Evolutionary conservation across 2,888 invertebrate species (phyloP).

Genomic region (Ornithoptera alexandrae): DNA sequence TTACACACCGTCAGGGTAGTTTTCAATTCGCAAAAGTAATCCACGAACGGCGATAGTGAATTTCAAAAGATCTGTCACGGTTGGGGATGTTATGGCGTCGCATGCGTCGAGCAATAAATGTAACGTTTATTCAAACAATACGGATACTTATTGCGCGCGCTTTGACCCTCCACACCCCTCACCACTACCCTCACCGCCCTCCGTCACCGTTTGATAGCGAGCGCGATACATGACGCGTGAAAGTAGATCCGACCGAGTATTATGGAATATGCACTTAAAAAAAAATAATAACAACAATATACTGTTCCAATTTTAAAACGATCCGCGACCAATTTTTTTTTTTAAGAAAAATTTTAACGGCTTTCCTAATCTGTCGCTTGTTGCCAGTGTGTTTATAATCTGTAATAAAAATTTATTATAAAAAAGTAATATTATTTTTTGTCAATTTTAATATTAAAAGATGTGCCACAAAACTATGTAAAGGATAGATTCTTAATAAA

Average conservation of each 20-base stretch:
- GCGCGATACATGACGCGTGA: conserved; percentile 67
- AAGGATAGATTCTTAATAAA: no score
- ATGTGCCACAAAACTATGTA: no score
- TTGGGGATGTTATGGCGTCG: conserved; percentile 52
- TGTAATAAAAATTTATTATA: not conserved
- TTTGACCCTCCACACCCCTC: no score
- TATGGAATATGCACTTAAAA: conserved; percentile 28
- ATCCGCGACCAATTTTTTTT: not conserved
- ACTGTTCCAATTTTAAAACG: not conserved
- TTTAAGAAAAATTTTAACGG: not conserved
- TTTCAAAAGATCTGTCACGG: conserved; percentile 48
- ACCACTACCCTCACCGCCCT: conserved; percentile 41
- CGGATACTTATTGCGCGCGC: conserved; percentile 53
- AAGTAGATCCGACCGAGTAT: conserved; percentile 56
- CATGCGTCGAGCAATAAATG: conserved; percentile 59
- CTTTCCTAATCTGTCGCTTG: not conserved
- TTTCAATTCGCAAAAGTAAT: conserved; percentile 39
- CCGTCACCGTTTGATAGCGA: conserved; percentile 58
- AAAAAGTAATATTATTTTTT: no score
- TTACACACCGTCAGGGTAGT: conserved; percentile 34
- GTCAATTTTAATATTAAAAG: no score
- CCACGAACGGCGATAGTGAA: conserved; percentile 42
- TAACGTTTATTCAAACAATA: conserved; percentile 49
- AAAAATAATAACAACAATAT: not conserved
- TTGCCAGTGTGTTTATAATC: not conserved